Conservation (phyloP, 2,888 invertebrate genomes). For the Cryptosula pallasiana region DNA sequence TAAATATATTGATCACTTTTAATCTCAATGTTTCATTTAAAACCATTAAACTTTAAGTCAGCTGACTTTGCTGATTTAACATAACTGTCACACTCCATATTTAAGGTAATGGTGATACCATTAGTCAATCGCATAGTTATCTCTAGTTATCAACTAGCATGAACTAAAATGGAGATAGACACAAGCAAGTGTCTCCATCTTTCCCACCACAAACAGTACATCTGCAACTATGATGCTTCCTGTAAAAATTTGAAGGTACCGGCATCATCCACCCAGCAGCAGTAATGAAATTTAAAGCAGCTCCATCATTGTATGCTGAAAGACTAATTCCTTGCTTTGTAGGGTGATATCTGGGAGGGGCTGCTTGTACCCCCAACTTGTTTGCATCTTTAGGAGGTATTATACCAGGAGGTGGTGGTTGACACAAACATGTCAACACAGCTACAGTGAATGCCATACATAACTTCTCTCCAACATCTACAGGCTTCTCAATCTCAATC, state of each 20-base stretch:
- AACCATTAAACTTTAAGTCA: no score
- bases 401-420: conserved; percentile 47
- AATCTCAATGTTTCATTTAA: no score
- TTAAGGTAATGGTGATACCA: no score
- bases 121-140: no score
- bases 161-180: no score
- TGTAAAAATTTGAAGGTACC: conserved; percentile 46
- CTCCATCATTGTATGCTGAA: conserved; percentile 37
- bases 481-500: conserved; percentile 23
- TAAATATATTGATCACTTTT: no score
- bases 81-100: no score
- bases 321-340: conserved; percentile 30
- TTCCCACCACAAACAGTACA: no score
- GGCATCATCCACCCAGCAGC: conserved; percentile 54
- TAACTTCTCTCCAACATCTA: conserved; percentile 54
- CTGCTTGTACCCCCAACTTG: conserved; percentile 20
- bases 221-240: conserved; percentile 30
- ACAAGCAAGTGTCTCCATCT: no score
- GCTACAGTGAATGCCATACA: conserved; percentile 55
- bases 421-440: conserved; percentile 56
- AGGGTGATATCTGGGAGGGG: conserved; percentile 13
- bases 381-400: conserved; percentile 1
- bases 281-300: conserved; percentile 47
- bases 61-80: no score
- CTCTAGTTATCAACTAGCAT: no score